Percentiles rank a stretch among this genome's conserved stretches.
These are phyloP conservation scores for Xiphophorus maculatus DNA, from an alignment of 2,113 vertebrate genomes.

Conservation along the genomic window DNA sequence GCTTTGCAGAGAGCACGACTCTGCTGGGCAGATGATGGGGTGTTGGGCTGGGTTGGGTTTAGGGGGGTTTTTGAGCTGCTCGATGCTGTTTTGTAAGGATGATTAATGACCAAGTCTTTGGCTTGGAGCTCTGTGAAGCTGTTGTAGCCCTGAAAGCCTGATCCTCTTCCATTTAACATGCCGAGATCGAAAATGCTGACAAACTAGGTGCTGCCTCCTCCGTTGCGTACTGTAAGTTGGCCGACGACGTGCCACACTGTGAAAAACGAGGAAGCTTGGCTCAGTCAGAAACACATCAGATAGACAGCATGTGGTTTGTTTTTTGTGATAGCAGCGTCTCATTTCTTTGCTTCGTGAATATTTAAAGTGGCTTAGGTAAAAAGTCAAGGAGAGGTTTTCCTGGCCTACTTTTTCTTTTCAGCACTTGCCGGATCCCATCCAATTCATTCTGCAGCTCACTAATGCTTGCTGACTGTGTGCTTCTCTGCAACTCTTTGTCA, in stretches of 20 bases:
- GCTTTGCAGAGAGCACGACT: conserved; percentile 24
- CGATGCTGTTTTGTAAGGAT: conserved; percentile 63
- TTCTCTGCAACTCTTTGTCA: conserved; percentile 41
- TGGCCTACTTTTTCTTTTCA: background rate
- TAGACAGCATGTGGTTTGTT: no score
- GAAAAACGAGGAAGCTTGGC: background rate
- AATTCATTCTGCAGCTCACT: conserved; percentile 30
- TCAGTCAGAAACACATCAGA: background rate
- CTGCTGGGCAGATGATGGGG: conserved; percentile 16
- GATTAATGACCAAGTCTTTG: conserved; percentile 66
- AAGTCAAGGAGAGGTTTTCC: background rate
- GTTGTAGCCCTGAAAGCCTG: conserved; percentile 45
- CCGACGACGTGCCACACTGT: background rate
- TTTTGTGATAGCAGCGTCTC: background rate
- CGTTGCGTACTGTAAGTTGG: background rate
- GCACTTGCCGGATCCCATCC: background rate
- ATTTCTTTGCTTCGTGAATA: background rate
- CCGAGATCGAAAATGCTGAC: conserved; percentile 6
- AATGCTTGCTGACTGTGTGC: conserved; percentile 13
- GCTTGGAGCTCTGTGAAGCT: conserved; percentile 53
- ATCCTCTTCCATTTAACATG: conserved; percentile 27
- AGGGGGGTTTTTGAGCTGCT: conserved; percentile 41
- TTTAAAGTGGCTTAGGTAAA: background rate
- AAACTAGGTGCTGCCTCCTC: conserved; percentile 10
- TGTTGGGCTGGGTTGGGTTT: background rate